Base-by-base conservation (phyloP, 2,888 invertebrate species). In the Epinotia ramella region DNA sequence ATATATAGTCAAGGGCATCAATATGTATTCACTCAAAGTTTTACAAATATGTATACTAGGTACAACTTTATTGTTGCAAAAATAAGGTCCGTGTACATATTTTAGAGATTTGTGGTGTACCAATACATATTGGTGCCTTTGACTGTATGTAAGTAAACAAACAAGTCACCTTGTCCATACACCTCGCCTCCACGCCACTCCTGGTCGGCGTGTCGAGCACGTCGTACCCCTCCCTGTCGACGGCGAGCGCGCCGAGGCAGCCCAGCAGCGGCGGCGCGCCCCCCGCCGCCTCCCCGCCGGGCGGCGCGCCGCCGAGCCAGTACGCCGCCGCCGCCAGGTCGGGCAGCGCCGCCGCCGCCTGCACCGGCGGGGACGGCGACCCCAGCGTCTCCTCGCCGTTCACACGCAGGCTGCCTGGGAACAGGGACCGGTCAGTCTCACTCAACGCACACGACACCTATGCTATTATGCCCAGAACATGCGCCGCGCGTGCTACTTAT, bases 231-330 rank as follows among this genome's bases (percentile, higher is more conserved):
- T 96, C 95, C 76, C 95, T 90, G 79, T 95, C 95, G 2, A 96
- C 95, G 76, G 95, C 95, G 5, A 97, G 94, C 80, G 96, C 96
- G 77, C 96, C 95, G 95, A 97, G 95, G 84, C 97, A 97, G 1
- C 97, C 97, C 49, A 97, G 93, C 87, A 97, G 96, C 0, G 96
- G 93, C 13, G 87, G 84, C 20, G 87, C 60, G 96, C 18, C 2
- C 6, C 2, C 16, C 16, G 49, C 49, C 24, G 6, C 9, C 18
- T 40, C 33, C 11, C 7, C 97, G 2, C 96, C 97, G 1, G 98
- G 97, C 5, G 98, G 97, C 3, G 97, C 95, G 0, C 99, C 99
- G 2, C 98, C 99, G 82, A 98, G 95, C 91, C 97, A 98, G 89
- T 98, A 97, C 49, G 95, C 94, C 0, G 97, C 96, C 60, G 95